Base-by-base conservation (phyloP, 2,888 invertebrate species). In the Perdita meconis region DNA sequence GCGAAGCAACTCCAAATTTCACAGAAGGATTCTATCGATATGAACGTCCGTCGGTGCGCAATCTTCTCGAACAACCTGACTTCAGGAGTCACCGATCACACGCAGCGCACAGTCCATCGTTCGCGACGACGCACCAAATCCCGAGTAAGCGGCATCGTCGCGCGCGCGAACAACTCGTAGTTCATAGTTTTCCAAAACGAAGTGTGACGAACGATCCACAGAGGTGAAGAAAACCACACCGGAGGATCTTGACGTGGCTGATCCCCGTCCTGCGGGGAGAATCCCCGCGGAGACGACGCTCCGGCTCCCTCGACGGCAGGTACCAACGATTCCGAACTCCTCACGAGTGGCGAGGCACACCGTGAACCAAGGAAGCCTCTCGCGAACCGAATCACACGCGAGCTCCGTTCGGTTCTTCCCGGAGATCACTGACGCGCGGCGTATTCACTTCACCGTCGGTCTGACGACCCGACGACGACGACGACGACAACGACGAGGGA, bases 381-480 rank as follows among this genome's bases (percentile, higher is more conserved):
- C 34, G 59, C 8, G 19, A 53, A 19, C n/a, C 22, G 30, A 42
- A 56, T 34, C 70, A 71, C 65, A 65, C 71, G 71, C 68, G 72
- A 55, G 16, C 1, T 34, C n/a, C 12, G 63, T 4, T 68, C 42
- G 57, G 24, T 55, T 74, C 51, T 51, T 51, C 36, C 51, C 51
- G 63, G 24, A 13, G 36, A 74, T 79, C 80, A 80, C 80, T 74
- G 69, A 80, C 57, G 63, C 67, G 19, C 19, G 19, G 44, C 44
- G 26, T 47, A 47, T n/a, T 34, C 55, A 34, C 69, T 47, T 34
- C 57, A 69, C 50, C 67, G 67, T 84, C 47, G 6, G 55, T n/a
- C 1, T 10, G 86, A 78, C 81, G 82, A 86, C 26, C 57, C 84
- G 88, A 84, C 86, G 86, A 87, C 86, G 86, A 83, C 84, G 85